Conservation (phyloP, 1,140 invertebrate genomes). For the Phortica variegata region DNA sequence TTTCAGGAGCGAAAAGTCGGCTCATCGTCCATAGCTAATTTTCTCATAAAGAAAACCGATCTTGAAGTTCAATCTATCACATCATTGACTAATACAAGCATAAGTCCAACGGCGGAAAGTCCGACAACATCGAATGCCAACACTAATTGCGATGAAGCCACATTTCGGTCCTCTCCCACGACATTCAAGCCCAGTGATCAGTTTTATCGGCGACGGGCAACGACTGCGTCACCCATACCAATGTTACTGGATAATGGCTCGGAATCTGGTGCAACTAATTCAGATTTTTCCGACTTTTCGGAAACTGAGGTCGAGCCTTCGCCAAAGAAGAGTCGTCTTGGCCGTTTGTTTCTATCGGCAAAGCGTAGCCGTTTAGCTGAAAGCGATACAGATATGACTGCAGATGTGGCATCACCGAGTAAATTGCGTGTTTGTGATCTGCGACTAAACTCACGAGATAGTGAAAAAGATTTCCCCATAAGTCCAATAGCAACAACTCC, state of each 20-base stretch:
- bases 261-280: slow-evolving; percentile 56
- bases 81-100: slow-evolving; percentile 60
- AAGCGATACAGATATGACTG: slow-evolving; percentile 41
- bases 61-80: slow-evolving; percentile 72
- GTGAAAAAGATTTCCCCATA: slow-evolving; percentile 59
- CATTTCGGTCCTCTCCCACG: slow-evolving; percentile 49
- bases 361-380: slow-evolving; percentile 37
- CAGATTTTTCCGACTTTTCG: slow-evolving; percentile 62
- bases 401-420: slow-evolving; percentile 63
- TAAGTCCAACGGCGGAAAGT: slow-evolving; percentile 33
- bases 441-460: slow-evolving; percentile 61
- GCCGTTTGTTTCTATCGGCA: slow-evolving; percentile 44
- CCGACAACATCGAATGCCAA: slow-evolving; percentile 11
- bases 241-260: slow-evolving; percentile 61
- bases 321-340: slow-evolving; percentile 67
- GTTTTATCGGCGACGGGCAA: slow-evolving; percentile 43
- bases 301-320: slow-evolving; percentile 69
- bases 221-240: slow-evolving; percentile 59
- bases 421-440: slow-evolving; percentile 65
- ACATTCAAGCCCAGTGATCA: slow-evolving; percentile 51
- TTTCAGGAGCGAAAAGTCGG: slow-evolving; percentile 70
- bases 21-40: slow-evolving; percentile 68
- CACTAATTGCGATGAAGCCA: slow-evolving; percentile 27
- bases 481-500: slow-evolving; percentile 29
- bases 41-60: slow-evolving; percentile 66